These are phyloP conservation scores for Hipposideros larvatus DNA, from an alignment of 2,797 vertebrate genomes.

Conservation along the genomic window DNA sequence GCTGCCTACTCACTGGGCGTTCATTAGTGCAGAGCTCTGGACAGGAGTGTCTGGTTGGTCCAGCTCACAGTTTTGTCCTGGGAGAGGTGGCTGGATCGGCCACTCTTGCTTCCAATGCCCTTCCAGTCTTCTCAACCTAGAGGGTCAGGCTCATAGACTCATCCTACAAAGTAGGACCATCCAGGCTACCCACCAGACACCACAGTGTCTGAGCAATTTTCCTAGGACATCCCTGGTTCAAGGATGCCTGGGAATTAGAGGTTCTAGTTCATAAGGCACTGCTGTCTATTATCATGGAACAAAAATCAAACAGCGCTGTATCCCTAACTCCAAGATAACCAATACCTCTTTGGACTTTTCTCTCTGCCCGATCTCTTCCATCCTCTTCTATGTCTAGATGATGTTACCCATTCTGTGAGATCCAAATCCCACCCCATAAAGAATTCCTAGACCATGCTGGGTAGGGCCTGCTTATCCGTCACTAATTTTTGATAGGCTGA, in stretches of 20 bases:
- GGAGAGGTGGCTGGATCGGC: no score
- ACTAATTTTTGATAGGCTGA: background rate
- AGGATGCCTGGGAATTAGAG: background rate
- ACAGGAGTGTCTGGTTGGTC: no score
- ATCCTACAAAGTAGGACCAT: background rate
- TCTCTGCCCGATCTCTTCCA: background rate
- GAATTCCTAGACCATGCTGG: background rate
- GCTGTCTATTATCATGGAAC: rapidly evolving
- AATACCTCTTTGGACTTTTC: no score
- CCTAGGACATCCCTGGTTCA: background rate
- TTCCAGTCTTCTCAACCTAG: background rate
- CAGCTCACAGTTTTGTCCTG: background rate
- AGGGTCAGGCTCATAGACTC: background rate
- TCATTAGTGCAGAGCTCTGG: background rate
- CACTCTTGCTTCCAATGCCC: background rate
- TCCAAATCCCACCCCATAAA: background rate
- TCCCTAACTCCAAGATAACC: no score
- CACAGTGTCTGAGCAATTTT: rapidly evolving
- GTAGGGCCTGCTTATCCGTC: no score
- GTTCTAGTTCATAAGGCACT: background rate
- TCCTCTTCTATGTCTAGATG: background rate
- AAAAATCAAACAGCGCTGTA: background rate
- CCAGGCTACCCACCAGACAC: background rate
- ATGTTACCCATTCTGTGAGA: background rate
- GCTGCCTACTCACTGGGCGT: no score